phyloP scores from a whole-genome alignment of 2,797 vertebrate species.

The Danio kyathit region DNA sequence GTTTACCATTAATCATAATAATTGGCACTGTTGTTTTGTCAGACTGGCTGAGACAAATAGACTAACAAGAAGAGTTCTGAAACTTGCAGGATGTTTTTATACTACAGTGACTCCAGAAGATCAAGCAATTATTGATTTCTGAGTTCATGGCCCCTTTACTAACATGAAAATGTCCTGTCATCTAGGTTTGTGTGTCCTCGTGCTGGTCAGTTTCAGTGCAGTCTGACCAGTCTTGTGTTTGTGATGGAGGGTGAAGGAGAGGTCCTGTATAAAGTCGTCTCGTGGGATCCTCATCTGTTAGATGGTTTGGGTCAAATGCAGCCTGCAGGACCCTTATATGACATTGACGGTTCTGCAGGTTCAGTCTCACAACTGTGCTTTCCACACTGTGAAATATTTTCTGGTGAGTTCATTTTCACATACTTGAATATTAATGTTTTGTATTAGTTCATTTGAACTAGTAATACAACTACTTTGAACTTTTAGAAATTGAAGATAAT shows the following conservation, averaged over 20 bases:
- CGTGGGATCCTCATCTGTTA: slow-evolving; percentile 60
- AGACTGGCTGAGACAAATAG: background rate
- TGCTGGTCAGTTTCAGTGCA: slow-evolving; percentile 61
- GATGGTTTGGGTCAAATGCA: slow-evolving; percentile 21
- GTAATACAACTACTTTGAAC: too few relatives aligned
- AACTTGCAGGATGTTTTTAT: too few relatives aligned
- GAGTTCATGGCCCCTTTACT: background rate
- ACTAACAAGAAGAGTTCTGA: too few relatives aligned
- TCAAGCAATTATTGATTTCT: too few relatives aligned
- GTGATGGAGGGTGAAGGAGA: slow-evolving; percentile 44
- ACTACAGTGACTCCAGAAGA: too few relatives aligned
- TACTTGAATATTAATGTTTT: too few relatives aligned
- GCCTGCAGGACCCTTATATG: slow-evolving; percentile 58
- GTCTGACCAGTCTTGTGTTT: slow-evolving; percentile 60
- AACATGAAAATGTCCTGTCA: too few relatives aligned
- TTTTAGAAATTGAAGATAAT: too few relatives aligned
- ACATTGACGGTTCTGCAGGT: slow-evolving; percentile 33
- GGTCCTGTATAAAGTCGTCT: slow-evolving; percentile 55
- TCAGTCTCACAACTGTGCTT: slow-evolving; percentile 49
- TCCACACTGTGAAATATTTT: slow-evolving; percentile 59
- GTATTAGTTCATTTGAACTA: too few relatives aligned
- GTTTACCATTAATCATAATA: too few relatives aligned
- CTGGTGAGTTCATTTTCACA: slow-evolving; percentile 46
- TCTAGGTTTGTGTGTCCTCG: slow-evolving; percentile 22
- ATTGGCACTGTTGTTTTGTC: too few relatives aligned